These are phyloP conservation scores for Charina bottae DNA, from an alignment of 2,113 vertebrate species.

Conservation along the genomic window DNA sequence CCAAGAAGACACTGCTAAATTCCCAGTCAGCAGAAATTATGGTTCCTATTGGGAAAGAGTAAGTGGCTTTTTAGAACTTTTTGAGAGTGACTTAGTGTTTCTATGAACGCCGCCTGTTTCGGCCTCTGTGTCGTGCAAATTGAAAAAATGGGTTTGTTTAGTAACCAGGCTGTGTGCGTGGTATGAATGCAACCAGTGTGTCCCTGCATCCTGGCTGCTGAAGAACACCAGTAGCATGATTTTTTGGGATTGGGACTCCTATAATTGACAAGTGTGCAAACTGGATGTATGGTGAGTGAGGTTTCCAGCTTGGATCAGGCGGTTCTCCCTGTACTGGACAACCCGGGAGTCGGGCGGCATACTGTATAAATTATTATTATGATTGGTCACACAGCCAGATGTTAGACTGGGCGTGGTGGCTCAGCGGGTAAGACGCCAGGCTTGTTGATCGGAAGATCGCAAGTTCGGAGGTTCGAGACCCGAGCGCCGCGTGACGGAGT, in stretches of 20 bases:
- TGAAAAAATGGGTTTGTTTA: not conserved
- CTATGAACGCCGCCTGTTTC: not conserved
- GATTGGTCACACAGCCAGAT: too few relatives aligned
- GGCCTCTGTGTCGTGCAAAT: not conserved
- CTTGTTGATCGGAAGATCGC: too few relatives aligned
- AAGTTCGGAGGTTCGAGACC: too few relatives aligned
- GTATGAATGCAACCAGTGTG: not conserved
- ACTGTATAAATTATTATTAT: too few relatives aligned
- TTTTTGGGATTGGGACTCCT: not conserved
- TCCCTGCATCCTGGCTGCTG: not conserved
- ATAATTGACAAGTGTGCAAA: too few relatives aligned
- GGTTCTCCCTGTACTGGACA: too few relatives aligned
- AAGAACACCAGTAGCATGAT: not conserved
- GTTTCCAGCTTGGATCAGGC: too few relatives aligned
- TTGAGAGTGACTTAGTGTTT: not conserved
- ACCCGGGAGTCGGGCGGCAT: too few relatives aligned
- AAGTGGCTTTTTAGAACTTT: slow-evolving; percentile 1
- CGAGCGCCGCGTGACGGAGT: too few relatives aligned
- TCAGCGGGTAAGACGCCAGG: too few relatives aligned
- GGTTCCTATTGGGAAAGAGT: slow-evolving; percentile 48
- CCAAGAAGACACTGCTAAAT: not conserved
- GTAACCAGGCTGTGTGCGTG: not conserved
- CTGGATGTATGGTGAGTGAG: too few relatives aligned
- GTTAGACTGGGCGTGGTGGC: too few relatives aligned
- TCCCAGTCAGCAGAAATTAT: not conserved